phyloP scores from a whole-genome alignment of 2,888 invertebrate species.

The Leptarthrus brevirostris region DNA sequence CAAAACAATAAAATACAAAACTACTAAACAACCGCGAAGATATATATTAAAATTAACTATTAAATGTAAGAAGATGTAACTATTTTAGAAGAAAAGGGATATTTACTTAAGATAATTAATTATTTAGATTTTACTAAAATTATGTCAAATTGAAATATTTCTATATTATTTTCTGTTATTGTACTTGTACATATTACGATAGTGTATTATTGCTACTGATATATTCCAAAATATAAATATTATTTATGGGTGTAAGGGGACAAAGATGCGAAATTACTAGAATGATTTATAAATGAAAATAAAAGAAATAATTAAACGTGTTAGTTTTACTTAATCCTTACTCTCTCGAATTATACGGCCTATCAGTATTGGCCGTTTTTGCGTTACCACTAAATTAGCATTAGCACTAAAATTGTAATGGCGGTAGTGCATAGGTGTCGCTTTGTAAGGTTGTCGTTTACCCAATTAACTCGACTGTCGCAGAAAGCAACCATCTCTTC shows the following conservation, averaged over 20 bases:
- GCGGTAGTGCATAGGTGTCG: too few relatives aligned
- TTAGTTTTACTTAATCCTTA: too few relatives aligned
- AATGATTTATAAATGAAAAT: conserved; percentile 45
- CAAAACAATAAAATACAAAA: conserved; percentile 38
- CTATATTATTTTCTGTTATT: conserved; percentile 42
- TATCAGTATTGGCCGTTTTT: too few relatives aligned
- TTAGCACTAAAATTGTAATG: too few relatives aligned
- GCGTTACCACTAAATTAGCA: too few relatives aligned
- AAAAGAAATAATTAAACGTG: conserved; percentile 38
- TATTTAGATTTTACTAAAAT: conserved; percentile 32
- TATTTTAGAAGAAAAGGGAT: conserved; percentile 26
- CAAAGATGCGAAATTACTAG: conserved; percentile 37
- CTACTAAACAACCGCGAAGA: conserved; percentile 7
- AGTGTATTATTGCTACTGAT: conserved; percentile 38
- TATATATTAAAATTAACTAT: conserved; percentile 24
- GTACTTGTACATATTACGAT: conserved; percentile 41
- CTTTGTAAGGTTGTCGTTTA: too few relatives aligned
- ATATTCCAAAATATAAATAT: conserved; percentile 36
- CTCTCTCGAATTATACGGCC: too few relatives aligned
- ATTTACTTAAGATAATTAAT: background rate
- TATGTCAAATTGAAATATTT: conserved; percentile 43
- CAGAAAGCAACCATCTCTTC: too few relatives aligned
- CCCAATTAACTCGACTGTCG: too few relatives aligned
- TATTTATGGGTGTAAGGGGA: conserved; percentile 35
- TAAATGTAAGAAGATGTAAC: conserved; percentile 30